Evolutionary conservation across 2,797 vertebrate species (phyloP).

Genomic region (Dicrostonyx torquatus): DNA sequence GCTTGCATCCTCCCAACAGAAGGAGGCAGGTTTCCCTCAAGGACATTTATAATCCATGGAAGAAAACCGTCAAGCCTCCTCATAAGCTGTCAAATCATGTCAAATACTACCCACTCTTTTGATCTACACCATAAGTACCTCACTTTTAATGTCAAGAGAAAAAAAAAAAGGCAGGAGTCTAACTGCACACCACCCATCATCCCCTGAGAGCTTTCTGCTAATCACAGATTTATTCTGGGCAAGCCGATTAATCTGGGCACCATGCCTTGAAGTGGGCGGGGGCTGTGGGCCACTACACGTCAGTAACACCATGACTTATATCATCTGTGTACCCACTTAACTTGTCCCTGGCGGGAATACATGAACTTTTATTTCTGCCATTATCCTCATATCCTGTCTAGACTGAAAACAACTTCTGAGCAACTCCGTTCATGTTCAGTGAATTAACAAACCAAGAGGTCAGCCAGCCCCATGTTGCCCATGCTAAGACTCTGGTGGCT

Average conservation of each 20-base stretch:
- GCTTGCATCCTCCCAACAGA: neutral
- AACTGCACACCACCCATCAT: neutral
- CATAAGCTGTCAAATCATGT: neutral
- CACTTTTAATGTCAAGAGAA: neutral
- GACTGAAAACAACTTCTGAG: slow-evolving; percentile 73
- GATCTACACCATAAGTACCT: slow-evolving; percentile 7
- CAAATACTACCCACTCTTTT: neutral
- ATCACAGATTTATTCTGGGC: slow-evolving; percentile 47
- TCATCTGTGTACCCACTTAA: slow-evolving; percentile 62
- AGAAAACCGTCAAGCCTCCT: slow-evolving; percentile 42
- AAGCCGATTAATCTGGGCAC: slow-evolving; percentile 66
- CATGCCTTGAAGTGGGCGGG: slow-evolving; percentile 42
- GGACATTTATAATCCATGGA: neutral
- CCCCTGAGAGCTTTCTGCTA: slow-evolving; percentile 48
- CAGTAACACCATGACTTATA: slow-evolving; percentile 52
- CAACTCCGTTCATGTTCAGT: neutral
- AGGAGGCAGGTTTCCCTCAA: neutral
- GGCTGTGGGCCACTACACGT: neutral
- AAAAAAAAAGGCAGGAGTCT: neutral
- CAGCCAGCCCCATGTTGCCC: neutral
- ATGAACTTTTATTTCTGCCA: slow-evolving; percentile 70
- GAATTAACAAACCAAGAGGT: neutral
- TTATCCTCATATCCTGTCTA: slow-evolving; percentile 82
- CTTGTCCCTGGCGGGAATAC: slow-evolving; percentile 74
- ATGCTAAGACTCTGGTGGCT: slow-evolving; percentile 32